phyloP scores from a whole-genome alignment of 1,140 invertebrate genomes.

The Parasteatoda tepidariorum region DNA sequence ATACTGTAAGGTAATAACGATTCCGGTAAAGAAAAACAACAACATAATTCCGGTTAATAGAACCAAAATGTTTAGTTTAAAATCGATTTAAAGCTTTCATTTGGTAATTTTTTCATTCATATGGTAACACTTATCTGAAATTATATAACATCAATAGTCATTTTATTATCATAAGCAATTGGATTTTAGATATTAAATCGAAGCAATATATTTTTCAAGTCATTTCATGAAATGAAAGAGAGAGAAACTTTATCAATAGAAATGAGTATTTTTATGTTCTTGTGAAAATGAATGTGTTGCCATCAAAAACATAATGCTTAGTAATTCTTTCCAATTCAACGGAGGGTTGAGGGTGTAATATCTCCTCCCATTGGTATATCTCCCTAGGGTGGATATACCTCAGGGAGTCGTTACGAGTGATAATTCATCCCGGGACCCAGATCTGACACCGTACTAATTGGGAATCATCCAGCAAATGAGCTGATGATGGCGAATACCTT shows the following conservation, averaged over 20 bases:
- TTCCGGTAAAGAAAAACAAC: no score
- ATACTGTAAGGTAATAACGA: no score
- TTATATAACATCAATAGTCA: no score
- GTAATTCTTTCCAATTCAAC: conserved; percentile 54
- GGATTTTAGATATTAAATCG: no score
- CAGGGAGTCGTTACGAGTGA: conserved; percentile 52
- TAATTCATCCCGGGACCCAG: conserved; percentile 53
- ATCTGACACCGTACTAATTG: conserved; percentile 59
- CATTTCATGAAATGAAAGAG: no score
- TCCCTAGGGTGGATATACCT: conserved; percentile 13
- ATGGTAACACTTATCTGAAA: no score
- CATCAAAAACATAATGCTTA: conserved; percentile 13
- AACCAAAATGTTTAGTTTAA: no score
- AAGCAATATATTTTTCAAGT: no score
- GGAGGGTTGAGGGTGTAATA: conserved; percentile 26
- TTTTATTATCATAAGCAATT: no score
- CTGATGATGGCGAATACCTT: conserved; percentile 10
- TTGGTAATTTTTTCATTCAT: no score
- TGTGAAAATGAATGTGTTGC: conserved; percentile 5
- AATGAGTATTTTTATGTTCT: conserved; percentile 11
- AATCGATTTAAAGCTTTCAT: no score
- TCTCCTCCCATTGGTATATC: conserved; percentile 16
- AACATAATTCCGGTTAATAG: no score
- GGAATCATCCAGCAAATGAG: conserved; percentile 41
- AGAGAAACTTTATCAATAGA: not conserved